Evolutionary conservation across 2,797 vertebrate genomes (phyloP), one percentile per base, ranked within the genome.

Genomic region (Potorous gilbertii): DNA sequence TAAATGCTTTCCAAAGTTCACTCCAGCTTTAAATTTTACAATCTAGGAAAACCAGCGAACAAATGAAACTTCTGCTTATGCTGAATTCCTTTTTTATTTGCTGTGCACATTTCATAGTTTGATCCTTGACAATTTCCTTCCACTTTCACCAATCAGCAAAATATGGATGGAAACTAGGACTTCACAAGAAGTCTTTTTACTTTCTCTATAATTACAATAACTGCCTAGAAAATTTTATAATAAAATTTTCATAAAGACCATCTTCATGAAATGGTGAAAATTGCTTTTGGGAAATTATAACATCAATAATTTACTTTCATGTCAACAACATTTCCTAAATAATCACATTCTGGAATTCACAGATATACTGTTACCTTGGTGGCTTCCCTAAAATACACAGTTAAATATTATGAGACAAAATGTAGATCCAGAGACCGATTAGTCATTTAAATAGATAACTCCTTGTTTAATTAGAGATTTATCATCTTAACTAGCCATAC

Each of bases 381-480:
- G 92, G 92, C 95, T 96, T 90, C 16, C 57, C 91, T 90, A 46
- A 52, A 92, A 96, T 87, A 97, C 59, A 96, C 52, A 92, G 94
- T 98, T 97, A 96, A 97, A 97, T 56, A 97, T 29, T 46, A 90
- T 0, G 87, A 95, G 95, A 94, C 93, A 95, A 94, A 96, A 0
- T 94, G 94, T n/a, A 96, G 93, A 96, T 96, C 93, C 91, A 96
- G 95, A 96, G 81, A 95, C 90, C 97, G 97, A 97, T 97, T 97
- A 96, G 96, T 97, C 96, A 97, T 97, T 97, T 96, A 98, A 97
- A 96, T 93, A 96, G 96, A 97, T 95, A 97, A 96, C 91, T 97
- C 90, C 96, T 97, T 98, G 94, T 98, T 98, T 97, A 98, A 98
- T 98, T 98, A 98, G 97, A 98, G 97, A 98, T 97, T 98, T 98